Evolutionary conservation across 2,113 vertebrate genomes (phyloP).

Genomic region (Motacilla tschutschensis): DNA sequence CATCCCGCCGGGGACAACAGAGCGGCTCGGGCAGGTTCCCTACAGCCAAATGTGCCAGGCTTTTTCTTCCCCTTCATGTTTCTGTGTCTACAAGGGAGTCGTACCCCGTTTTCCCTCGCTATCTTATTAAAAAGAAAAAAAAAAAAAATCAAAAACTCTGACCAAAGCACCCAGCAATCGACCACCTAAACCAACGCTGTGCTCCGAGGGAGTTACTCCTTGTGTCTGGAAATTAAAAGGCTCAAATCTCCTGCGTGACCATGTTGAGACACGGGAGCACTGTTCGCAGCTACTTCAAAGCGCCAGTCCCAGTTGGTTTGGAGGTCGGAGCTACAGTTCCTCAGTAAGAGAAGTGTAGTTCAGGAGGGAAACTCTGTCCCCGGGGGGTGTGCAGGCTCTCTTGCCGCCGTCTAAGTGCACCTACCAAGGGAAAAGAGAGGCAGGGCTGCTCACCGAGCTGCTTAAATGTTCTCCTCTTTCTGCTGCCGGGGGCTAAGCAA

Average conservation of each 20-base stretch:
- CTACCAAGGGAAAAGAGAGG: constrained; percentile 5
- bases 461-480: neutral
- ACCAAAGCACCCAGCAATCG: neutral
- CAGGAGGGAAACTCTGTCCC: constrained; percentile 1
- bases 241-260: neutral
- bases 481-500: neutral
- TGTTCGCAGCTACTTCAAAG: constrained; percentile 13
- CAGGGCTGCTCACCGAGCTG: neutral
- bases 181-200: neutral
- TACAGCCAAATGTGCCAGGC: neutral
- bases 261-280: neutral
- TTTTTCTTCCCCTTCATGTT: neutral
- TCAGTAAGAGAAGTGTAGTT: neutral
- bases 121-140: neutral
- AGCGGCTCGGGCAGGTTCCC: neutral
- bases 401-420: neutral
- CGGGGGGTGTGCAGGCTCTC: neutral
- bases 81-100: neutral
- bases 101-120: neutral
- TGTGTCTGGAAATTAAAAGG: constrained; percentile 21
- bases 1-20: neutral
- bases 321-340: neutral
- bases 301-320: neutral
- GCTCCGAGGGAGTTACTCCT: neutral
- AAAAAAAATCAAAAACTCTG: neutral